Base-by-base conservation (phyloP, 2,797 vertebrate genomes). In the Schizopygopsis pylzovi region DNA sequence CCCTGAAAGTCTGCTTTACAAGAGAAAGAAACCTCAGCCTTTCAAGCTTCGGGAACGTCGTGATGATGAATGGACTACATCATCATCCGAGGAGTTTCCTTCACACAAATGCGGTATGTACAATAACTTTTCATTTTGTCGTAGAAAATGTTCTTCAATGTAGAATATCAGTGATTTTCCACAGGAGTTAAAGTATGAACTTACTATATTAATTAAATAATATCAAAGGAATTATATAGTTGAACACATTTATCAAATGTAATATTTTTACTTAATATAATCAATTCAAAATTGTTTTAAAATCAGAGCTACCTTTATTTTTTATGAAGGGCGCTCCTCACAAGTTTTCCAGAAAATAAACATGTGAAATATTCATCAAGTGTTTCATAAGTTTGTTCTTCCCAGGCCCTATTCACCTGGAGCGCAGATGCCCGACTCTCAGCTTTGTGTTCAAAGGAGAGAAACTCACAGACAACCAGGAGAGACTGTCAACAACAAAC, bases 401-500 rank as follows among this genome's bases (percentile, higher is more conserved):
- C n/a, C 43, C 41, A 92, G 88, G 3, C 43, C 81, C 77, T 18
- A 39, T 91, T 86, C 63, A 72, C 33, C 6, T 47, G 5, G 13
- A 20, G 16, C 83, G 0, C 49, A 65, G 18, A 39, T 77, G 72
- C 54, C 6, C 10, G 43, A 89, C 83, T 52, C 65, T 25, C 47
- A 93, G 88, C 81, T 92, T 78, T 9, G 2, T 93, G 6, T 87
- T 89, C 10, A 25, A 25, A 3, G 91, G 88, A 2, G 91, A 92
- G 81, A 79, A 22, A 92, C 86, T 15, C 1, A 0, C 68, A n/a
- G 56, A 3, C 78, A 90, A 90, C 83, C 84, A 71, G 63, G 89
- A 90, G 13, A 87, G 67, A 70, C 87, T 88, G 86, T 90, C 78
- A 28, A 89, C 91, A 86, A 90, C 90, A n/a, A 91, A 87, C 85